Evolutionary conservation across 2,797 vertebrate genomes (phyloP).

Genomic region (Calcarius lapponicus): DNA sequence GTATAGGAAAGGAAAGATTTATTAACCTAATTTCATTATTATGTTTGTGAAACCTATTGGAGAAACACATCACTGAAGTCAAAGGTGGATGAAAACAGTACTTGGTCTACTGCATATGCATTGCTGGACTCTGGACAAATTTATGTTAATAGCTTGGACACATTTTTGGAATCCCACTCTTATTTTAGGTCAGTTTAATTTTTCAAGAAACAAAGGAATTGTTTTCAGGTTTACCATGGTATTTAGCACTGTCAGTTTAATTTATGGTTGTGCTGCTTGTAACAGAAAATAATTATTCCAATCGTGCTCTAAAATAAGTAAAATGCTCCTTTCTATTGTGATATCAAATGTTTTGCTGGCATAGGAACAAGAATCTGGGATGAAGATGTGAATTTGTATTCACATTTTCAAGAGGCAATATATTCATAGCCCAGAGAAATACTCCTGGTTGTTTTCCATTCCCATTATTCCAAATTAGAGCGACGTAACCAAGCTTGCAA

Average conservation of each 20-base stretch:
- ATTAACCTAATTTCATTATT: not conserved
- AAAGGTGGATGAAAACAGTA: not conserved
- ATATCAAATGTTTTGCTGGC: not conserved
- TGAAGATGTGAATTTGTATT: not conserved
- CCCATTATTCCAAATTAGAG: not conserved
- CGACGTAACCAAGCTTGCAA: not conserved
- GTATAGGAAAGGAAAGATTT: not conserved
- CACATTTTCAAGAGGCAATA: constrained; percentile 2
- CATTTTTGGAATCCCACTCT: not conserved
- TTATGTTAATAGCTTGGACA: constrained; percentile 2
- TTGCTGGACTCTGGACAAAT: not conserved
- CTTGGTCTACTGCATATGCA: not conserved
- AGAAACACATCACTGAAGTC: not conserved
- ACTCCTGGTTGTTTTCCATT: not conserved
- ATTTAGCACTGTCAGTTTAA: constrained; percentile 31
- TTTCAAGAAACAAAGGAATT: not conserved
- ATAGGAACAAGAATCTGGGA: not conserved
- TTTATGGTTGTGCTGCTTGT: not conserved
- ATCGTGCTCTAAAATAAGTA: not conserved
- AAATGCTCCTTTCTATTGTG: not conserved
- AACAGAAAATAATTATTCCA: not conserved
- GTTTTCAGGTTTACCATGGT: not conserved
- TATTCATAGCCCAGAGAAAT: not conserved
- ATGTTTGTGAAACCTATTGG: not conserved
- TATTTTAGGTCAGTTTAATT: constrained; percentile 17